Percentiles rank a stretch among this genome's conserved stretches.
Evolutionary conservation across 1,140 invertebrate species (phyloP).

Genomic region (Ectropis grisescens): DNA sequence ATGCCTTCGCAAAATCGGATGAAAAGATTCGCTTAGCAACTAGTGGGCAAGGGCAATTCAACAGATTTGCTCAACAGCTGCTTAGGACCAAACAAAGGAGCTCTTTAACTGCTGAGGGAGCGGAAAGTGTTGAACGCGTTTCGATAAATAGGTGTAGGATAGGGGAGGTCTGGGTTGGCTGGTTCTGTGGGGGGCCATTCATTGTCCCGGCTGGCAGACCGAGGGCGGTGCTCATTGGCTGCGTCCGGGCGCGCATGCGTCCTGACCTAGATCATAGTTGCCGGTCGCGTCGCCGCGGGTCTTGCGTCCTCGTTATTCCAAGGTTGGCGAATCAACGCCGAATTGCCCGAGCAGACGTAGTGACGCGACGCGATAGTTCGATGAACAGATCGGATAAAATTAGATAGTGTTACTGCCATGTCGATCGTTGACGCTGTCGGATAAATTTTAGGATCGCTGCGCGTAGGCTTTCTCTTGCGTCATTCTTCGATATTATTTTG

Average conservation of each 20-base stretch:
- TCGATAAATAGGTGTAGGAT: constrained; percentile 14
- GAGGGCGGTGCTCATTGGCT: constrained; percentile 57
- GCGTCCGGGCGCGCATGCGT: constrained; percentile 53
- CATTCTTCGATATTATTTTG: no score
- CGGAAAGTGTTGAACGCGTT: no score
- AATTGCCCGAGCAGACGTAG: constrained; percentile 38
- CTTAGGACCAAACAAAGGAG: constrained; percentile 26
- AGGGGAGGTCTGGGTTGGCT: constrained; percentile 40
- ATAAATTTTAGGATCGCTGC: no score
- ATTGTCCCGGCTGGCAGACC: constrained; percentile 39
- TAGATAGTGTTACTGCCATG: no score
- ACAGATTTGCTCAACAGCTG: constrained; percentile 54
- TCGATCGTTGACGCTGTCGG: no score
- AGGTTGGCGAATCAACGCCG: constrained; percentile 55
- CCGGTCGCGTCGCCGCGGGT: constrained; percentile 27
- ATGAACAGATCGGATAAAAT: constrained; percentile 5
- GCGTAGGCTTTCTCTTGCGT: no score
- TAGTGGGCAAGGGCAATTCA: constrained; percentile 48
- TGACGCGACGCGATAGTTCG: constrained; percentile 26
- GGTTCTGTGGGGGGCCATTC: constrained; percentile 41
- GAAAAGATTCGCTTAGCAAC: constrained; percentile 42
- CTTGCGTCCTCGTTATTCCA: constrained; percentile 46
- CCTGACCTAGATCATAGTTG: constrained; percentile 43
- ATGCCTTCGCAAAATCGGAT: no score
- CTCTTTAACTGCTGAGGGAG: constrained; percentile 5